Base-by-base conservation (phyloP, 2,113 vertebrate species). In the Sceloporus undulatus region DNA sequence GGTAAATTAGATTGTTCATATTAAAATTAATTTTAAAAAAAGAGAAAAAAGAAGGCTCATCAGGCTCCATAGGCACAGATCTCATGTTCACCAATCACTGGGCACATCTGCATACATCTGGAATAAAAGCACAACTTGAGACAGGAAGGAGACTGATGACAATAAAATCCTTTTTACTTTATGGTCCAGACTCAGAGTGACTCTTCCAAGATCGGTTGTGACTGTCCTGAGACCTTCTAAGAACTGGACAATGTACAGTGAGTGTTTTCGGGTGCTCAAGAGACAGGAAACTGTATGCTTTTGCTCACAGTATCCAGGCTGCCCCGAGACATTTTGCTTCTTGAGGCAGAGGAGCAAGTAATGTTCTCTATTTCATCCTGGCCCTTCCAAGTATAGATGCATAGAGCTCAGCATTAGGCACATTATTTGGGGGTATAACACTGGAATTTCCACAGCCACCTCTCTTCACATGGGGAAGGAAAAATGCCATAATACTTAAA, bases 381-480 rank as follows among this genome's bases (percentile, higher is more conserved):
- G 3, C 5, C 7, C 16, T 19, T 27, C 19, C 23, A 68, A 68
- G 23, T 68, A 23, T 19, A 68, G 23, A 25, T 68, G 66, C 21
- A 68, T 68, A 68, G 66, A 68, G 18, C 66, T 68, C 66, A 68
- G 23, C 18, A 25, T 62, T 16, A 68, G 18, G 66, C 25, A 68
- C 25, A 23, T 68, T 68, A 23, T 68, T 68, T 68, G 27, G 66
- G 23, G 7, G 7, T 8, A 23, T 68, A 68, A 68, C 21, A 68
- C 66, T 23, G 19, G 21, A 27, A 25, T 25, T 68, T 68, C 66
- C 84, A 93, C 92, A 92, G 90, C 68, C 25, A 77, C 23, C 25
- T 25, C 34, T 66, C 59, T 3, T 25, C 56, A 66, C 8, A 4
- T 27, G 9, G 27, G 23, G 25, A 13, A 48, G 40, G 1, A 27